Evolutionary conservation across 2,113 vertebrate species (phyloP).

Genomic region (Hirundichthys speculiger): DNA sequence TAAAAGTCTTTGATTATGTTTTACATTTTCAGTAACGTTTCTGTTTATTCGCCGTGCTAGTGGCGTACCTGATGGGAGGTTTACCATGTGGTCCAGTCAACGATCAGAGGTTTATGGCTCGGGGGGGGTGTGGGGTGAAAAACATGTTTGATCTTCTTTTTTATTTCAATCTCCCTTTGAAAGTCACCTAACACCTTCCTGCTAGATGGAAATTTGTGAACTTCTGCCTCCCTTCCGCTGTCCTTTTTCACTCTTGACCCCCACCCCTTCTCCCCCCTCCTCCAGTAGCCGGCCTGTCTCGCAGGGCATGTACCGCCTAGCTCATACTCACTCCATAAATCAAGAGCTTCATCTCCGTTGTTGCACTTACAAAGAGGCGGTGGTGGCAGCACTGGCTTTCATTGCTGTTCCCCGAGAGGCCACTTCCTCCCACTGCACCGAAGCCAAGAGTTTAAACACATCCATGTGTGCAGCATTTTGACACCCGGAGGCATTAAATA

Average conservation of each 20-base stretch:
- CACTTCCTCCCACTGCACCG: constrained; percentile 49
- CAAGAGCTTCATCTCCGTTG: constrained; percentile 44
- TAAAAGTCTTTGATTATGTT: background rate
- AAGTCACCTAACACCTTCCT: constrained; percentile 15
- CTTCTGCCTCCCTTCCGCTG: constrained; percentile 12
- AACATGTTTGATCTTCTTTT: constrained; percentile 49
- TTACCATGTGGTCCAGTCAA: constrained; percentile 21
- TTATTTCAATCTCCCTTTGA: constrained; percentile 32
- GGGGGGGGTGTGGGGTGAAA: constrained; percentile 23
- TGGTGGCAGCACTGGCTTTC: constrained; percentile 32
- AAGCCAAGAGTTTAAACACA: constrained; percentile 66
- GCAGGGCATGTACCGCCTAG: constrained; percentile 57
- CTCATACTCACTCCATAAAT: constrained; percentile 69
- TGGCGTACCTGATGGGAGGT: constrained; percentile 3
- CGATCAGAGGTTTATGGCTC: constrained; percentile 21
- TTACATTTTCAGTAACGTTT: constrained; percentile 6
- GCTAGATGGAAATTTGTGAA: constrained; percentile 25
- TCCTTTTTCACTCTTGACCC: constrained; percentile 15
- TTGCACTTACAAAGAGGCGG: constrained; percentile 51
- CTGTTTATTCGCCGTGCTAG: background rate
- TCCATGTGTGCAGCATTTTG: constrained; percentile 60
- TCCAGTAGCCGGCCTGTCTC: constrained; percentile 48
- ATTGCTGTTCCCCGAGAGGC: constrained; percentile 52
- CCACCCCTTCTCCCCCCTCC: constrained; percentile 31
- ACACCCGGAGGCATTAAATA: constrained; percentile 59